Conservation (phyloP, 2,888 invertebrate genomes). For the Thymelicus lineola region DNA sequence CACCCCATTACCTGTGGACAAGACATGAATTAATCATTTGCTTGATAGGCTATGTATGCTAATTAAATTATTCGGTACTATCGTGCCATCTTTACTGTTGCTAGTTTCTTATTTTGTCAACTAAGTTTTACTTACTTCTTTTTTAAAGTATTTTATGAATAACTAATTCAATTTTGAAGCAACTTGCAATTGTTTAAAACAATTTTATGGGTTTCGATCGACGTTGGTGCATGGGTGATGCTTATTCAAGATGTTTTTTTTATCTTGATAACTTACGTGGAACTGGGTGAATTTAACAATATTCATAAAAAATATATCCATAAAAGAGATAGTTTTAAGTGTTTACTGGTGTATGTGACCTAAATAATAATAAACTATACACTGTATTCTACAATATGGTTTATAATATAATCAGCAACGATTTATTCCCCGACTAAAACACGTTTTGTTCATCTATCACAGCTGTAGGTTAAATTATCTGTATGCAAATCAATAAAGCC, state of each 20-base stretch:
- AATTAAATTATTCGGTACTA: constrained; percentile 32
- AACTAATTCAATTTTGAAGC: background rate
- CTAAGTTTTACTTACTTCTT: background rate
- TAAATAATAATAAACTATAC: background rate
- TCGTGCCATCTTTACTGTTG: background rate
- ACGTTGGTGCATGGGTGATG: too few relatives aligned
- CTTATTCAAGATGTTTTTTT: too few relatives aligned
- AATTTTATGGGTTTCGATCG: too few relatives aligned
- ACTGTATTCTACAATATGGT: background rate
- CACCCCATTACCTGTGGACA: constrained; percentile 90
- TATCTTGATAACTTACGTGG: too few relatives aligned
- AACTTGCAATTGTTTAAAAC: too few relatives aligned
- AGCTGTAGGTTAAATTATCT: constrained; percentile 19
- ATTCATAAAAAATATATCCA: background rate
- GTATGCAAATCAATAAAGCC: constrained; percentile 36
- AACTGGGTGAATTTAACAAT: background rate
- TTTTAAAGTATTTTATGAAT: background rate
- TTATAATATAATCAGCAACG: background rate
- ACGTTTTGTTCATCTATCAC: constrained; percentile 26
- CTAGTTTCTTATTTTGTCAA: background rate
- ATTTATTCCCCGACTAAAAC: background rate
- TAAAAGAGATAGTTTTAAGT: background rate
- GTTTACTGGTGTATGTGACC: background rate
- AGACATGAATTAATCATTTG: constrained; percentile 66
- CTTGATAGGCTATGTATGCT: constrained; percentile 43